Conservation (phyloP, 2,113 vertebrate species). For the Erythrolamprus reginae region DNA sequence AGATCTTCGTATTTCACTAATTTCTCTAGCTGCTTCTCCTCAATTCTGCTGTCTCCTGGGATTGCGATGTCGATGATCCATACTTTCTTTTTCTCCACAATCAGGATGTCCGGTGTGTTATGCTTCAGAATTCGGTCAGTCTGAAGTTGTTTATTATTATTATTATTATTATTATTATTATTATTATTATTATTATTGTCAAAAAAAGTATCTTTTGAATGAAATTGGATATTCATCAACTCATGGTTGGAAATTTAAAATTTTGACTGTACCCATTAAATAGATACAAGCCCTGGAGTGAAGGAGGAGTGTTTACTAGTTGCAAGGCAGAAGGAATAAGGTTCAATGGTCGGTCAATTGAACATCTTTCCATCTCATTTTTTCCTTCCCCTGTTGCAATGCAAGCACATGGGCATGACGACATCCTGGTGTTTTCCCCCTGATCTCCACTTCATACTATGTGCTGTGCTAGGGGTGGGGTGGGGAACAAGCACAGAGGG, state of each 20-base stretch:
- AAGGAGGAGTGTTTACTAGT: too few relatives aligned
- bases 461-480: background rate
- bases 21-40: too few relatives aligned
- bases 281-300: background rate
- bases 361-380: background rate
- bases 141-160: too few relatives aligned
- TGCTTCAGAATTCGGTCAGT: too few relatives aligned
- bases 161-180: too few relatives aligned
- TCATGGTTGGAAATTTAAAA: background rate
- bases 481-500: background rate
- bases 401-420: background rate
- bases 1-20: too few relatives aligned
- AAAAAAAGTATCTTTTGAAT: background rate
- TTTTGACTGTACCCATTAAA: background rate
- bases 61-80: too few relatives aligned
- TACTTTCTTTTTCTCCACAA: too few relatives aligned
- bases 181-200: too few relatives aligned
- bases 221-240: background rate
- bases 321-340: background rate
- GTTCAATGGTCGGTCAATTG: background rate
- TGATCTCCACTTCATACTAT: background rate
- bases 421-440: background rate
- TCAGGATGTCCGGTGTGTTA: too few relatives aligned
- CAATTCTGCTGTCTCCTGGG: too few relatives aligned
- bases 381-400: background rate